These are phyloP conservation scores for Helicoverpa armigera DNA, from an alignment of 1,140 invertebrate genomes.

Conservation along the genomic window DNA sequence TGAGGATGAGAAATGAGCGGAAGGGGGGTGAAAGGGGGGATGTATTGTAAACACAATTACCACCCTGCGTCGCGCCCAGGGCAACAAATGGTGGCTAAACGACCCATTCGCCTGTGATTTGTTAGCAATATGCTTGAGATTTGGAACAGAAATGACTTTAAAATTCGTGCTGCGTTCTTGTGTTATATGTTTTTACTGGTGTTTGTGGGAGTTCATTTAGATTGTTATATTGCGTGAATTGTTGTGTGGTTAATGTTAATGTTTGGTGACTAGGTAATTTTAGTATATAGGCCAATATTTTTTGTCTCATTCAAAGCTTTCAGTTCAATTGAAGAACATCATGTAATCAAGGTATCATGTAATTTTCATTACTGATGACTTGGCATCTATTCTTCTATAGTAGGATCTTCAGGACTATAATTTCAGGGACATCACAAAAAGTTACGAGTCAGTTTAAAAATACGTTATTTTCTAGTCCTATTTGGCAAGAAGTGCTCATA, in stretches of 20 bases:
- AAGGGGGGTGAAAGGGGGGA: constrained; percentile 58
- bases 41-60: constrained; percentile 84
- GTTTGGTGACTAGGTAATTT: not conserved
- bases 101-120: constrained; percentile 84
- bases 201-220: constrained; percentile 31
- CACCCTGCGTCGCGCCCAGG: constrained; percentile 62
- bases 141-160: constrained; percentile 74
- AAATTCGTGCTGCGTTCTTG: constrained; percentile 61
- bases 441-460: no score
- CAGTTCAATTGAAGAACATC: no score
- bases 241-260: not conserved
- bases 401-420: no score
- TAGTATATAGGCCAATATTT: no score
- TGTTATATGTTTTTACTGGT: constrained; percentile 48
- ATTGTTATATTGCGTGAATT: constrained; percentile 23
- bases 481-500: no score
- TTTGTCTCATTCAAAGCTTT: no score
- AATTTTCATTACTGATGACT: no score
- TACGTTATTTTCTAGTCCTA: no score
- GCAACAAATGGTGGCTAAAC: constrained; percentile 83
- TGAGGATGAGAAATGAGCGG: constrained; percentile 75
- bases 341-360: no score
- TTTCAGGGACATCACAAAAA: no score
- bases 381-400: no score
- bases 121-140: constrained; percentile 85